Conservation (phyloP, 2,797 vertebrate species). For the Momotus momota region DNA sequence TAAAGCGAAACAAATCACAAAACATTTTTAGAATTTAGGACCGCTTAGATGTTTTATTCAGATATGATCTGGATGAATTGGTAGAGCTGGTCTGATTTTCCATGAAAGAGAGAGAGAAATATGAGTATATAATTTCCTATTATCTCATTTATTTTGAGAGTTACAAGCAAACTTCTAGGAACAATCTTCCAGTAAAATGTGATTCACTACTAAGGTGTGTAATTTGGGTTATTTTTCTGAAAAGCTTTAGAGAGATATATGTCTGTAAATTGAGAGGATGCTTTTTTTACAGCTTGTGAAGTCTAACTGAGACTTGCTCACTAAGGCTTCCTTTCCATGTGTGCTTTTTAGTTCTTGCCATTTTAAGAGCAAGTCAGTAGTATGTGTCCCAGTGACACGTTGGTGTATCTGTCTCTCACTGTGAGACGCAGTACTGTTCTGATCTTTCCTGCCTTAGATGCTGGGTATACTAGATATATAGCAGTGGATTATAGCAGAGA, state of each 20-base stretch:
- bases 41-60: neutral
- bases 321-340: neutral
- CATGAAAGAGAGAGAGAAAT: neutral
- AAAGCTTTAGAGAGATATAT: neutral
- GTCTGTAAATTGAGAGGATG: neutral
- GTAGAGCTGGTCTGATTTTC: neutral
- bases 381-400: neutral
- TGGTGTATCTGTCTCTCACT: neutral
- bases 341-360: neutral
- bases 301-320: neutral
- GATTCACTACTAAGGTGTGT: neutral
- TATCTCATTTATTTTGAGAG: neutral
- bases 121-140: neutral
- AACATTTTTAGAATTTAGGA: neutral
- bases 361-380: neutral
- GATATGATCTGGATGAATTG: neutral
- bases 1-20: neutral
- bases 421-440: neutral
- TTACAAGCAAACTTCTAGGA: neutral
- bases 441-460: neutral
- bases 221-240: neutral
- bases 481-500: neutral
- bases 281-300: neutral
- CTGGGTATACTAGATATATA: neutral
- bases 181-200: neutral